phyloP scores from a whole-genome alignment of 2,113 vertebrate genomes.

The Osmerus mordax region DNA sequence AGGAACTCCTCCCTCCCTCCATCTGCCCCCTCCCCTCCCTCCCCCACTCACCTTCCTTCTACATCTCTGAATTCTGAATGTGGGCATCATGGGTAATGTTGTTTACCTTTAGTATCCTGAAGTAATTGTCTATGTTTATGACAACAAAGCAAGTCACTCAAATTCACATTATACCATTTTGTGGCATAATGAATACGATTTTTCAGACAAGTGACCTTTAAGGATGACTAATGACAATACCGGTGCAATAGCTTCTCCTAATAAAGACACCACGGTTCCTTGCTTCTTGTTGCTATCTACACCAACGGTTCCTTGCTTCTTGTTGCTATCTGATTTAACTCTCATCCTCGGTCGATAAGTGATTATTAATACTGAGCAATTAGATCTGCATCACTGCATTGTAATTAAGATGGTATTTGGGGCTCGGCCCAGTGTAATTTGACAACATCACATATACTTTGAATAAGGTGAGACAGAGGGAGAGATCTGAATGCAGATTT shows the following conservation, averaged over 20 bases:
- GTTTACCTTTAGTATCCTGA: not conserved
- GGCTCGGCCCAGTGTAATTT: too few species aligned
- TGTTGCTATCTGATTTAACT: conserved; percentile 3
- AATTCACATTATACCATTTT: not conserved
- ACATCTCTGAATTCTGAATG: too few species aligned
- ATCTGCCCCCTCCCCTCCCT: too few species aligned
- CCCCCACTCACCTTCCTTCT: not conserved
- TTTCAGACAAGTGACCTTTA: conserved; percentile 1
- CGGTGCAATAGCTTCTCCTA: not conserved
- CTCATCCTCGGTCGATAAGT: not conserved
- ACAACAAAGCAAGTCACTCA: not conserved
- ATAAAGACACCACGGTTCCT: conserved; percentile 5
- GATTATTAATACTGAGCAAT: conserved; percentile 8
- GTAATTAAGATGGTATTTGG: conserved; percentile 3
- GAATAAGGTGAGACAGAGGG: not conserved
- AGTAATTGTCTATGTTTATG: not conserved
- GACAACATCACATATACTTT: not conserved
- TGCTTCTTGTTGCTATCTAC: too few species aligned
- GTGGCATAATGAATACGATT: not conserved
- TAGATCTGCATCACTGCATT: conserved; percentile 2
- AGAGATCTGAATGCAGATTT: not conserved
- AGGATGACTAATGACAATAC: conserved; percentile 1
- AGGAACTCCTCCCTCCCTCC: conserved; percentile 52
- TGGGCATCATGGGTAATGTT: too few species aligned
- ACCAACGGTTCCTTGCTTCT: not conserved